Percentiles rank a stretch among this genome's conserved stretches.
Conservation (phyloP, 2,888 invertebrate genomes). For the Gisinianus flammeolus region DNA sequence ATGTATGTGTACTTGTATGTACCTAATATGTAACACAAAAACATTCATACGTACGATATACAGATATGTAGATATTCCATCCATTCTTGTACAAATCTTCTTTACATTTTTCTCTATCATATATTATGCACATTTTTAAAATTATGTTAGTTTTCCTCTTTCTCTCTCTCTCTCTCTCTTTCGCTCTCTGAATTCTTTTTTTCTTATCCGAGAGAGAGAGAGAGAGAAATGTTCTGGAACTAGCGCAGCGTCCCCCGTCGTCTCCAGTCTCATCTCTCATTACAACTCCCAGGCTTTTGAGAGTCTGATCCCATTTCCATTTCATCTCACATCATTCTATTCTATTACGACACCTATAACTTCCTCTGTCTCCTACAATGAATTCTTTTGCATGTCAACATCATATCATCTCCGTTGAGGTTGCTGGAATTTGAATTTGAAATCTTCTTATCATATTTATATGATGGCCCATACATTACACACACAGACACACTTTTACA, state of each 20-base stretch:
- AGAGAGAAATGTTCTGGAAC: background rate
- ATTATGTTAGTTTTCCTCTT: background rate
- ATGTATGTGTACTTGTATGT: too few species aligned
- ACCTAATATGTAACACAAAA: too few species aligned
- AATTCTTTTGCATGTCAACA: background rate
- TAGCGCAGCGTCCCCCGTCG: background rate
- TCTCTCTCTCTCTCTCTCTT: background rate
- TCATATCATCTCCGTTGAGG: background rate
- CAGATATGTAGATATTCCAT: too few species aligned
- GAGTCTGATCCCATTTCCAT: constrained; percentile 18
- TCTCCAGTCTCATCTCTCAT: background rate
- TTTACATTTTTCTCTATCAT: too few species aligned
- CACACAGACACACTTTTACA: too few species aligned
- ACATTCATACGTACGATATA: too few species aligned
- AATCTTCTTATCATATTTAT: too few species aligned
- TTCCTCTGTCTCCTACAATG: background rate
- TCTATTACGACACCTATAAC: constrained; percentile 22
- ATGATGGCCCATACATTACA: too few species aligned
- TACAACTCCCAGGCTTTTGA: background rate
- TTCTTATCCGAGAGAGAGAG: too few species aligned
- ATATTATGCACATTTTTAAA: background rate
- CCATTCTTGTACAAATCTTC: too few species aligned
- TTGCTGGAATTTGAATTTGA: too few species aligned
- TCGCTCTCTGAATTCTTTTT: too few species aligned
- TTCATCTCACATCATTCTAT: constrained; percentile 20